These are phyloP conservation scores for Parapristionchus giblindavisi DNA, from an alignment of 2,888 invertebrate genomes.

Conservation along the genomic window DNA sequence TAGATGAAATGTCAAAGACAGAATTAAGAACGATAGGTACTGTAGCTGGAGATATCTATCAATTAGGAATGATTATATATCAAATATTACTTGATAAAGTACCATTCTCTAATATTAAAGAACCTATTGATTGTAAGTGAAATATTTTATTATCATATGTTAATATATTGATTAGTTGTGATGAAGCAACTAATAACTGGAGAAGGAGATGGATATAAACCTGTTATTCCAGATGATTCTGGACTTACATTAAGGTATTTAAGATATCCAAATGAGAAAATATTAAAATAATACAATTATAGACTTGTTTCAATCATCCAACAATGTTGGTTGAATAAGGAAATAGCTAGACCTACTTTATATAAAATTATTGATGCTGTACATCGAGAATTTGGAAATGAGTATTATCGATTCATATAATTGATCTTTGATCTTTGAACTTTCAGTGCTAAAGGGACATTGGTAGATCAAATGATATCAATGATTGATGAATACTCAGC, in stretches of 20 bases:
- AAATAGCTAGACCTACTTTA: conserved; percentile 46
- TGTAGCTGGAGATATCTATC: conserved; percentile 47
- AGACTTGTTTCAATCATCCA: conserved; percentile 28
- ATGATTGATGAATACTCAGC: conserved; percentile 60
- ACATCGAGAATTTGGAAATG: conserved; percentile 52
- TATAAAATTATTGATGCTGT: conserved; percentile 53
- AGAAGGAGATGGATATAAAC: background rate
- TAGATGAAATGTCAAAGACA: conserved; percentile 42
- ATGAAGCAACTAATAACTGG: background rate
- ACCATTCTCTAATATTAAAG: conserved; percentile 43
- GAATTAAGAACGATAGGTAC: conserved; percentile 1
- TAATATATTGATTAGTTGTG: background rate
- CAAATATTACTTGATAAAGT: conserved; percentile 51
- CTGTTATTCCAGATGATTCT: conserved; percentile 5
- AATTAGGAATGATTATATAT: conserved; percentile 54
- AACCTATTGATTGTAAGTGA: background rate
- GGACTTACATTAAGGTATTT: conserved; percentile 16
- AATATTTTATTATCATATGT: background rate
- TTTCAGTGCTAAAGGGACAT: conserved; percentile 37
- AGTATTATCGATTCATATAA: conserved; percentile 39
- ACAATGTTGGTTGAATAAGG: conserved; percentile 30
- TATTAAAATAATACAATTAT: background rate
- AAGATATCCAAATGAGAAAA: background rate
- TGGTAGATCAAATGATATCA: conserved; percentile 58
- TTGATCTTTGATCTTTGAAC: background rate